Conservation (phyloP, 2,113 vertebrate genomes). For the Sceloporus undulatus region DNA sequence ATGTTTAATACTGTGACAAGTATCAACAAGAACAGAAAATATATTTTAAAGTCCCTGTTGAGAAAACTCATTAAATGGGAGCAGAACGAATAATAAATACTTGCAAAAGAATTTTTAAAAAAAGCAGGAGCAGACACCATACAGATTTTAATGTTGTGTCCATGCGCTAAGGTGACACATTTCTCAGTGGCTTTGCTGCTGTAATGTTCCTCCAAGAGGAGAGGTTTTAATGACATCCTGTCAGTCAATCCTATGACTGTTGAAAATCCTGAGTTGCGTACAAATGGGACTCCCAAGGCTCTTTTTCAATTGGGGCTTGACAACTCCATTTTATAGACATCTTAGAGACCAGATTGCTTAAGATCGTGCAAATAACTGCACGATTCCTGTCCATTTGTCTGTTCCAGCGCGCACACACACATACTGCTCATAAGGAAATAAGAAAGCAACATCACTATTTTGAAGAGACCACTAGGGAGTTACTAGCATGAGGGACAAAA, state of each 20-base stretch:
- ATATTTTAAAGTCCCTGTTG: slow-evolving; percentile 12
- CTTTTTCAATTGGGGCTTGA: slow-evolving; percentile 27
- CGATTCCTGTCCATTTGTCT: not conserved
- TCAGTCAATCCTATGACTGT: slow-evolving; percentile 45
- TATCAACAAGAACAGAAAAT: slow-evolving; percentile 9
- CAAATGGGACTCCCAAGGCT: not conserved
- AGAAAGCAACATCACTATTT: not conserved
- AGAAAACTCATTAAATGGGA: slow-evolving; percentile 16
- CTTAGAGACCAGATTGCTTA: slow-evolving; percentile 47
- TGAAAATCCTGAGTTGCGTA: slow-evolving; percentile 25
- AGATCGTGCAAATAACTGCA: slow-evolving; percentile 56
- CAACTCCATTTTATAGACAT: slow-evolving; percentile 40
- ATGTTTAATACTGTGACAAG: slow-evolving; percentile 28
- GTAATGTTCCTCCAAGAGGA: slow-evolving; percentile 49
- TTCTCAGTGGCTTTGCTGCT: slow-evolving; percentile 27
- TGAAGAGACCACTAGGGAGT: not conserved
- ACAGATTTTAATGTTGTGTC: slow-evolving; percentile 35
- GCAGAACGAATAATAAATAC: not conserved
- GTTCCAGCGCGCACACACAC: not conserved
- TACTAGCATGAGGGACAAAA: slow-evolving; percentile 39
- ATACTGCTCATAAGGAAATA: slow-evolving; percentile 1
- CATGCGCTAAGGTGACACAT: slow-evolving; percentile 50
- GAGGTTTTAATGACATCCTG: slow-evolving; percentile 52
- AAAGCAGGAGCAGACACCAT: not conserved
- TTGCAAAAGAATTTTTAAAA: not conserved